Base-by-base conservation (phyloP, 2,888 invertebrate genomes). In the Petrophora chlorosata region DNA sequence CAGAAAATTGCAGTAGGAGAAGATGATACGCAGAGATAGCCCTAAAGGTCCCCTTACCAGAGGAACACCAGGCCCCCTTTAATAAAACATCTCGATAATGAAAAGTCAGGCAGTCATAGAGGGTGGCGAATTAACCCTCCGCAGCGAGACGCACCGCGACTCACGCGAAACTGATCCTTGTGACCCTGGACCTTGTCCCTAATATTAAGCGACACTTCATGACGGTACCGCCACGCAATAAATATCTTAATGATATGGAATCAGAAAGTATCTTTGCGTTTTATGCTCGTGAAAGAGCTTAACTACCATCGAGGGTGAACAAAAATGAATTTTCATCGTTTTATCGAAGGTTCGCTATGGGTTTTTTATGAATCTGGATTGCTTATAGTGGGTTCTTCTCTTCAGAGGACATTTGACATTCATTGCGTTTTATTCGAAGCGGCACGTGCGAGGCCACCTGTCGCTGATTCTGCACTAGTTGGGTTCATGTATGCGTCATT, bases 71-170 rank as follows among this genome's bases (percentile, higher is more conserved):
- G 69, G 75, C 85, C 87, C 88, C 83, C 83, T 83, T 89, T 88
- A 88, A 90, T 90, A 90, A 89, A 90, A 90, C 90, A 90, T 90
- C 90, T 89, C 89, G 90, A 90, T 89, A 90, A 90, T 90, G 90
- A 90, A 90, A 90, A 90, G 90, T 90, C 90, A 89, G 90, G 73
- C 85, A 82, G 86, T 89, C 85, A 81, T 73, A 73, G 86, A 85
- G 90, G 90, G 89, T 86, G 82, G 82, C 75, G 81, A 78, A 82
- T 81, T 79, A 78, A 81, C 86, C 87, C 85, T 82, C 83, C 59
- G 62, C 63, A 57, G 56, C n/a, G 35, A 26, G 41, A 46, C 25
- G 53, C 57, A 53, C 52, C 52, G 50, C 40, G 47, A 48, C 38
- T 45, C 70, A 61, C 33, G 63, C 76, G 55, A 88, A 82, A 79